Evolutionary conservation across 2,888 invertebrate species (phyloP), one percentile per base, ranked within the genome.

Genomic region (Germaria angustata): DNA sequence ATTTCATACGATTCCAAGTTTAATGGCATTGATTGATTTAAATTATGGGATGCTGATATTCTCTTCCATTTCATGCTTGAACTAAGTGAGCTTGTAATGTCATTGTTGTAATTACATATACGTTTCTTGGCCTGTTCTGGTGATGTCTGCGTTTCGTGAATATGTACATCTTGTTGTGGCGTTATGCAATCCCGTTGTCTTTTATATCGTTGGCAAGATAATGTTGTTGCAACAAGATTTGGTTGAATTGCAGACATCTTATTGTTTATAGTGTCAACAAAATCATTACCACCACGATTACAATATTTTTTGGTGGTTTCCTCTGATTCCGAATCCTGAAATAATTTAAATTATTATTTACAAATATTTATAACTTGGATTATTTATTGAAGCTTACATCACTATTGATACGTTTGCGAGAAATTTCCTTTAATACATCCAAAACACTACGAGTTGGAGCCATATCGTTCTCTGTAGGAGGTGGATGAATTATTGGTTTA

Each of bases 391-490:
- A 34, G 22, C 53, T 87, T 87, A 91, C 92, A 84, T 89, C 91
- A 49, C 91, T 90, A 85, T 92, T 92, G 32, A 93, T 93, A 39
- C 93, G 89, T 87, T 93, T 93, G 24, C 93, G 89, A 1, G 93
- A 93, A 63, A 93, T 93, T 87, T 93, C 93, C 84, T 92, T 93
- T 0, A 93, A 86, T 13, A 92, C 93, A 86, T 93, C 93, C 39
- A 93, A 87, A 4, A 93, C 93, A 87, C 92, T 93, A 66, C 92
- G 90, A 1, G 92, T 92, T 2, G 91, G 91, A 61, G 89, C 89
- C 72, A 88, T 86, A 72, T 92, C 92, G 65, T 87, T 89, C 61
- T 90, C 90, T 0, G 88, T 88, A 22, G 89, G 87, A 2, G 88
- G 88, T 6, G 90, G 90, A 80, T 90, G 90, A 59, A 89, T 22